These are phyloP conservation scores for Ptychobarbus kaznakovi DNA, from an alignment of 2,797 vertebrate species.

Conservation along the genomic window DNA sequence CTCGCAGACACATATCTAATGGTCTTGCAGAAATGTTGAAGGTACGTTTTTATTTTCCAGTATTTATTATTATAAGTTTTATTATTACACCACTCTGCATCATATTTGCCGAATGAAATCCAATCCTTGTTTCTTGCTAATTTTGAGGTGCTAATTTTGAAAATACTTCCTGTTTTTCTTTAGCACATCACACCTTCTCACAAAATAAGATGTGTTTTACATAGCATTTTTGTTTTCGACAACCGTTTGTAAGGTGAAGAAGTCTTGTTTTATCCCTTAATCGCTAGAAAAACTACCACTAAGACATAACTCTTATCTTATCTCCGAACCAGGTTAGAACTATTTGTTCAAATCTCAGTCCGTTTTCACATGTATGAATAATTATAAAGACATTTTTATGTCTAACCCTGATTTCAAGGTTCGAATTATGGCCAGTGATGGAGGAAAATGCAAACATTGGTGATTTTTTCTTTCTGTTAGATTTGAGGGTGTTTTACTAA, in stretches of 20 bases:
- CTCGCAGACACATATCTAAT: conserved; percentile 81
- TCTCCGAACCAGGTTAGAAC: no score
- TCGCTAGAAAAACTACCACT: no score
- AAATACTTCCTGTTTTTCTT: background rate
- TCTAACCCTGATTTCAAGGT: no score
- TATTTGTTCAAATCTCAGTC: no score
- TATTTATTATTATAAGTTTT: background rate
- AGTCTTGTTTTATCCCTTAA: no score
- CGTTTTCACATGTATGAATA: no score
- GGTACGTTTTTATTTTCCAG: conserved; percentile 62
- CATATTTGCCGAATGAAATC: background rate
- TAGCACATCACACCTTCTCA: background rate
- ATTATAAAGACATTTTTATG: no score
- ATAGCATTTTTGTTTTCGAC: background rate
- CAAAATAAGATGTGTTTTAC: background rate
- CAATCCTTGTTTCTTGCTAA: background rate
- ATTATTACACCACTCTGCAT: background rate
- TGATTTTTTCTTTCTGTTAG: background rate
- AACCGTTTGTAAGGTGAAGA: background rate
- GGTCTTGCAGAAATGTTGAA: conserved; percentile 86
- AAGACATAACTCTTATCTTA: no score
- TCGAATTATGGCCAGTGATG: background rate
- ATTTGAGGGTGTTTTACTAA: background rate
- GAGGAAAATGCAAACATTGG: background rate
- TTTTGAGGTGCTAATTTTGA: background rate